Percentiles rank a stretch among this genome's conserved stretches.
Conservation (phyloP, 23 tunicate genomes). For the Ascidia mentula region DNA sequence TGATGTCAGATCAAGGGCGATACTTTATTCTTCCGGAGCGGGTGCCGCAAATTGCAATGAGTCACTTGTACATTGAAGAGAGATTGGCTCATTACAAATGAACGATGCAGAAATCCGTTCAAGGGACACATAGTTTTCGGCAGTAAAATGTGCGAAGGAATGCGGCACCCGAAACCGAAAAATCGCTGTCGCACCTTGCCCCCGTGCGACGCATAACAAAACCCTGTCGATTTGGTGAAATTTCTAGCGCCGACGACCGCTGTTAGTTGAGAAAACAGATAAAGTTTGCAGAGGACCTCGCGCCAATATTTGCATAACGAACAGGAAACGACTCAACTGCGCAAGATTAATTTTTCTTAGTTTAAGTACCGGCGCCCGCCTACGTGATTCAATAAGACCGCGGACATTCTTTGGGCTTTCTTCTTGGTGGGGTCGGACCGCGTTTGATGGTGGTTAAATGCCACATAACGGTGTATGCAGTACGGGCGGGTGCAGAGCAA, state of each 20-base stretch:
- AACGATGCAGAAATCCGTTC: too few species aligned
- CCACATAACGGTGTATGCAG: slow-evolving; percentile 3
- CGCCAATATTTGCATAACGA: slow-evolving; percentile 2
- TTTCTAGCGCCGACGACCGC: slow-evolving; percentile 5
- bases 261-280: neutral
- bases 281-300: neutral
- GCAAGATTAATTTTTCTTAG: slow-evolving; percentile 3
- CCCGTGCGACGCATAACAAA: too few species aligned
- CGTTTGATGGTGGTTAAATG: neutral
- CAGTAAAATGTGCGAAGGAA: neutral
- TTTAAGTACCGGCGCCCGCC: neutral
- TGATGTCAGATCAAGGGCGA: too few species aligned
- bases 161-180: neutral
- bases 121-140: too few species aligned
- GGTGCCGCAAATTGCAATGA: too few species aligned
- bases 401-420: neutral
- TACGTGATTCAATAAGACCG: neutral
- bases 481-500: neutral
- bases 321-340: neutral
- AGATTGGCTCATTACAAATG: too few species aligned
- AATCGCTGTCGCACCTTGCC: neutral
- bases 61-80: too few species aligned
- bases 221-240: too few species aligned
- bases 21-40: too few species aligned
- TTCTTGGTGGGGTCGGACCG: neutral